Conservation (phyloP, 2,113 vertebrate species). For the Candoia aspera region DNA sequence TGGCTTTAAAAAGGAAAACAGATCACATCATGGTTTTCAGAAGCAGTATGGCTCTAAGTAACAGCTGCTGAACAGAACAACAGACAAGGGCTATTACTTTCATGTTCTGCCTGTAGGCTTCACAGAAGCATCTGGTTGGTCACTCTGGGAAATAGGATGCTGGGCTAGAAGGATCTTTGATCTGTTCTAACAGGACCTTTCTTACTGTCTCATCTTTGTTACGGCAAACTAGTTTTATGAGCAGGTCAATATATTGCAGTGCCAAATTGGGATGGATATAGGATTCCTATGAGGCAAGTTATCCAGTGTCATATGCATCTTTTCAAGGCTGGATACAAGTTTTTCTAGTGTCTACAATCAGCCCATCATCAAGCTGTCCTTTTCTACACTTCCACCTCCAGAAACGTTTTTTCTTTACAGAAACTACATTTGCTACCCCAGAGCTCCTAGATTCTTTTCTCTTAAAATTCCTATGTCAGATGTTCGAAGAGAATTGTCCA, state of each 20-base stretch:
- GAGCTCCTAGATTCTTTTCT: background rate
- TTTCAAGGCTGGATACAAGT: background rate
- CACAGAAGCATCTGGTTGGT: background rate
- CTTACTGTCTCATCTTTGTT: background rate
- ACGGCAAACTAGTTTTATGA: background rate
- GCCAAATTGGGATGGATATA: background rate
- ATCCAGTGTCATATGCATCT: background rate
- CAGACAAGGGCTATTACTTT: background rate
- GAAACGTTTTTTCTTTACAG: background rate
- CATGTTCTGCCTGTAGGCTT: background rate
- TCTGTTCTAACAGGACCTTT: background rate
- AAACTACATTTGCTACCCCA: background rate
- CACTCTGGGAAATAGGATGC: background rate
- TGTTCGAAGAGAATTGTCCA: background rate
- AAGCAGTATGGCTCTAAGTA: background rate
- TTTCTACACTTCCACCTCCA: background rate
- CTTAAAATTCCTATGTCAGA: background rate
- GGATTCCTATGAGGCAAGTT: background rate
- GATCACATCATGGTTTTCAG: background rate
- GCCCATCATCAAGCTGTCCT: background rate
- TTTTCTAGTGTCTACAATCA: background rate
- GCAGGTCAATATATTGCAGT: background rate
- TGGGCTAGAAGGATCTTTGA: background rate
- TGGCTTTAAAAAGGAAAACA: background rate
- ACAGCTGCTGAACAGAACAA: constrained; percentile 2